A percentile compares a stretch with the other conserved stretches of the same genome.
These are phyloP conservation scores for Malacosoma neustria DNA, from an alignment of 2,888 invertebrate genomes.

Conservation along the genomic window DNA sequence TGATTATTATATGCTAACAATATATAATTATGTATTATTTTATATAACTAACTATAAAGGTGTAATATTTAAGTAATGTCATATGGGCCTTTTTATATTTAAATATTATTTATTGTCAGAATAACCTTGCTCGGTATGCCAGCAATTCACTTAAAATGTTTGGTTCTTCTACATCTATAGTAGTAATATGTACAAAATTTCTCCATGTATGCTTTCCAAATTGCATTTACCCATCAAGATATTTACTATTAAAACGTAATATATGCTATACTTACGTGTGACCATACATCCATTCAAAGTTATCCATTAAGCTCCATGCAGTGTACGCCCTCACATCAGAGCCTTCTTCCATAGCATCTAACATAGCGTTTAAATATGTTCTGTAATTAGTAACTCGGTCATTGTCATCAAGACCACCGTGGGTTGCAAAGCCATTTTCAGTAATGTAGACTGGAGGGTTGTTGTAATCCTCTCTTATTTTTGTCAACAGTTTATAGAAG, in stretches of 20 bases:
- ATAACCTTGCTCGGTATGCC: no score
- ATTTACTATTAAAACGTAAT: neutral
- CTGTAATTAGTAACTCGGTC: conserved; percentile 46
- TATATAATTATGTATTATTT: no score
- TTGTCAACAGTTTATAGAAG: conserved; percentile 65
- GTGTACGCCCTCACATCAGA: conserved; percentile 64
- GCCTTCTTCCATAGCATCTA: conserved; percentile 55
- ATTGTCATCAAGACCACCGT: conserved; percentile 40
- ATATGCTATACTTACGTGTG: conserved; percentile 51
- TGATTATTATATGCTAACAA: no score
- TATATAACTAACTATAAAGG: no score
- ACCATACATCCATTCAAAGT: conserved; percentile 76
- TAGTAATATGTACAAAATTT: no score
- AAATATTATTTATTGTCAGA: no score
- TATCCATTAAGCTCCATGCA: conserved; percentile 78
- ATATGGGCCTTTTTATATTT: no score
- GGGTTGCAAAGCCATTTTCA: conserved; percentile 66
- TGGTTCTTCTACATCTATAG: no score
- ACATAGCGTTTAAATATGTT: conserved; percentile 42
- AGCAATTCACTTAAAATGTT: no score
- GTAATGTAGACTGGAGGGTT: conserved; percentile 70
- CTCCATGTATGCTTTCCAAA: no score
- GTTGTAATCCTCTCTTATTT: conserved; percentile 54
- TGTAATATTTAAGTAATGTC: no score
- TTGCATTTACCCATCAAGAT: no score